phyloP scores from a whole-genome alignment of 30 jellyfish, hydroid and myxozoan species.

The Sanderia malayensis region DNA sequence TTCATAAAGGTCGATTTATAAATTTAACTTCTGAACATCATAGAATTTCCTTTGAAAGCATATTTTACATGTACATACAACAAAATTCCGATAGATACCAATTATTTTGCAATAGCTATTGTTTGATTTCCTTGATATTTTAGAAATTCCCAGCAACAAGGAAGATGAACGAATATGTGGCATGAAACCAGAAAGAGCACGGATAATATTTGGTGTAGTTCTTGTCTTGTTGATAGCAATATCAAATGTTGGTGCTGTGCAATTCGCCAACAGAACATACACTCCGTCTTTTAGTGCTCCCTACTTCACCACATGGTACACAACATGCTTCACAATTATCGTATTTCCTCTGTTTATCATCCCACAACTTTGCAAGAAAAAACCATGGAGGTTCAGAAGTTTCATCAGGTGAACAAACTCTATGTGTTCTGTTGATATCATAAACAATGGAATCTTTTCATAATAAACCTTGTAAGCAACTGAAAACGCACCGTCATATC shows the following conservation, averaged over 20 bases:
- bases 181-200: slow-evolving; percentile 39
- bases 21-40: too few species aligned
- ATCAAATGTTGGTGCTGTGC: slow-evolving; percentile 92
- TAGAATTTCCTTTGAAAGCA: too few species aligned
- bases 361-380: slow-evolving; percentile 67
- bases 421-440: too few species aligned
- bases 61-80: too few species aligned
- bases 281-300: slow-evolving; percentile 71
- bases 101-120: too few species aligned
- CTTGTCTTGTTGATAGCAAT: slow-evolving; percentile 65
- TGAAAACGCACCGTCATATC: too few species aligned
- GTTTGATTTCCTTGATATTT: background rate
- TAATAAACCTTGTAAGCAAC: too few species aligned
- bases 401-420: slow-evolving; percentile 61
- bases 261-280: slow-evolving; percentile 74
- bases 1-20: too few species aligned
- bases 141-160: background rate
- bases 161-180: slow-evolving; percentile 13
- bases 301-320: slow-evolving; percentile 84
- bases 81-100: too few species aligned
- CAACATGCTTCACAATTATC: slow-evolving; percentile 64
- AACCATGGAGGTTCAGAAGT: slow-evolving; percentile 70
- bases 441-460: too few species aligned
- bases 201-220: slow-evolving; percentile 52
- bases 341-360: slow-evolving; percentile 73